Evolutionary conservation across 2,113 vertebrate species (phyloP), one percentile per base, ranked within the genome.

Genomic region (Glaucidium brasilianum): DNA sequence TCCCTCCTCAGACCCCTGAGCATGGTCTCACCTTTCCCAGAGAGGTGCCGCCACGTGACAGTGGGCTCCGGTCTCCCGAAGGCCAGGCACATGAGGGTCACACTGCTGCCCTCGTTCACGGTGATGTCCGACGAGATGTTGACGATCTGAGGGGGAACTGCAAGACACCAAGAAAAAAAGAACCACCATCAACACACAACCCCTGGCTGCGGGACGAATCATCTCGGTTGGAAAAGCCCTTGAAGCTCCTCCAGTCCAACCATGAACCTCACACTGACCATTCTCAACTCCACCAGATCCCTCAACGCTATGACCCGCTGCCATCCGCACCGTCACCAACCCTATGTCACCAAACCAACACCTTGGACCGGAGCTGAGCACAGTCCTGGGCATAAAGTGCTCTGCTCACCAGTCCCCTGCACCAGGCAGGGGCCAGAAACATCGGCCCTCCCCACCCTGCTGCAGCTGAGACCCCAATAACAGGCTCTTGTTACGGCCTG

Each of bases 61-160:
- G 98, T 99, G 41, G 99, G 99, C 88, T 99, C 99, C 0, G 99
- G 99, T 94, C 99, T 98, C 81, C 99, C 99, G 3, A 99, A 98
- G 6, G 99, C 99, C 95, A 99, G 96, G 96, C 99, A 99, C 97
- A 99, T 98, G 12, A 99, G 98, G 72, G 98, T 99, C 89, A 99
- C 98, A 0, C 98, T 99, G 98, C 99, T 99, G 95, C 99, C 99
- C 96, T 99, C 99, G 0, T 99, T 99, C 96, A 99, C 99, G 0
- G 99, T 99, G 96, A 99, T 88, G 76, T 99, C 99, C 14, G 98
- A 98, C 1, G 99, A 99, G 97, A 99, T 99, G 96, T 99, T 99
- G 50, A 99, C 98, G 76, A 99, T 99, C 98, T 98, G 99, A 17
- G 99, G 99, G 63, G 99, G 99, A 69, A 99, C 99, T 99, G 94